phyloP scores from a whole-genome alignment of 2,888 invertebrate genomes.

The Micropterix aruncella region DNA sequence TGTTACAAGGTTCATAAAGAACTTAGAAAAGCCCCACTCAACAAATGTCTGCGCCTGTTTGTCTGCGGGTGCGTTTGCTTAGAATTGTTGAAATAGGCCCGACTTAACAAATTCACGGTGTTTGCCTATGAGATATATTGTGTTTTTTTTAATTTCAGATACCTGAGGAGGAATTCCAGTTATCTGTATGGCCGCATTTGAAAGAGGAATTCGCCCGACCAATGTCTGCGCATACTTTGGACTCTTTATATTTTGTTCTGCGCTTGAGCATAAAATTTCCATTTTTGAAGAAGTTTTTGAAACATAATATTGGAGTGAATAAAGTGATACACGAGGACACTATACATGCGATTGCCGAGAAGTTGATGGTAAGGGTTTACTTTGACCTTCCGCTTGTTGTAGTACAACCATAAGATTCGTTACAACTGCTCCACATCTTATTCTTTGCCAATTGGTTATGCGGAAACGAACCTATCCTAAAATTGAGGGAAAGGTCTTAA shows the following conservation, averaged over 20 bases:
- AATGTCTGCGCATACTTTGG: conserved; percentile 47
- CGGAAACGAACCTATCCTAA: too few relatives aligned
- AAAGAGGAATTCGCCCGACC: conserved; percentile 45
- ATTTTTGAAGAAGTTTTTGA: conserved; percentile 27
- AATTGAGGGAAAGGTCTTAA: too few relatives aligned
- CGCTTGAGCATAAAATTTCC: conserved; percentile 26
- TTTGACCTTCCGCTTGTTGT: too few relatives aligned
- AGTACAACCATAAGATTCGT: too few relatives aligned
- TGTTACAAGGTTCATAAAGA: too few relatives aligned
- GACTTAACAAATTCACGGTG: too few relatives aligned
- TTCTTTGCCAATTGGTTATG: too few relatives aligned
- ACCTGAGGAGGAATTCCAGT: conserved; percentile 36
- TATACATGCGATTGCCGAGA: conserved; percentile 37
- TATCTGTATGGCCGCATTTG: conserved; percentile 44
- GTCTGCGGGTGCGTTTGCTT: too few relatives aligned
- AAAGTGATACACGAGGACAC: conserved; percentile 44
- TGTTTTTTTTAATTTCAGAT: conserved; percentile 26
- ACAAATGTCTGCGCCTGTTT: too few relatives aligned
- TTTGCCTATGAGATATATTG: conserved; percentile 1
- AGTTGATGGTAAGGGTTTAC: conserved; percentile 48
- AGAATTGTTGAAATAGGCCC: too few relatives aligned
- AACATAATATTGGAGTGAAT: conserved; percentile 25
- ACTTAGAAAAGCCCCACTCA: too few relatives aligned
- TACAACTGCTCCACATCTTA: too few relatives aligned
- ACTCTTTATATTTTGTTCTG: conserved; percentile 48